These are phyloP conservation scores for Melipona quadrifasciata DNA, from an alignment of 1,140 invertebrate genomes.

Conservation along the genomic window DNA sequence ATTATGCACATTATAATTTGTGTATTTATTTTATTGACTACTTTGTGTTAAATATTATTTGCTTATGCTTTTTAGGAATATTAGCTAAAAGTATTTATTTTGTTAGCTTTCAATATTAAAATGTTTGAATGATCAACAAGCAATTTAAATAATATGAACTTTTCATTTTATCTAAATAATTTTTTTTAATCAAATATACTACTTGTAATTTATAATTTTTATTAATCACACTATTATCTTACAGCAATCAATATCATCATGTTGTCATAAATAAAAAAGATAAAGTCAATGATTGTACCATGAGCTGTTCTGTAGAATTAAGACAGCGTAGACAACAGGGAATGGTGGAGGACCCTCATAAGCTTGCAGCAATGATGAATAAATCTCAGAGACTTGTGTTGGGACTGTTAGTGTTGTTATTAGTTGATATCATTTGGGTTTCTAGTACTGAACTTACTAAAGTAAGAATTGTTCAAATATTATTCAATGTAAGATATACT, in stretches of 20 bases:
- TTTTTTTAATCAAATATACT: background rate
- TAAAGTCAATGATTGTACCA: slow-evolving; percentile 40
- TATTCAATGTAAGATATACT: background rate
- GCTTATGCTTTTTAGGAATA: background rate
- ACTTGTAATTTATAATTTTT: background rate
- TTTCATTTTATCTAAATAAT: background rate
- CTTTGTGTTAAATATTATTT: background rate
- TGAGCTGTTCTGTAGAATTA: slow-evolving; percentile 79
- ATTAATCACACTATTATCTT: slow-evolving; percentile 6
- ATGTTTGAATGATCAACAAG: no score
- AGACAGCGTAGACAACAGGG: slow-evolving; percentile 77
- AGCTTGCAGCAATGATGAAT: slow-evolving; percentile 82
- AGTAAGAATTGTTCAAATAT: slow-evolving; percentile 80
- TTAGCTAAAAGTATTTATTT: background rate
- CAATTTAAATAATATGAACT: no score
- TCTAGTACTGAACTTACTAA: slow-evolving; percentile 92
- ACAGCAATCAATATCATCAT: slow-evolving; percentile 20
- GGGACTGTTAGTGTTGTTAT: slow-evolving; percentile 88
- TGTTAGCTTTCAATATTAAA: background rate
- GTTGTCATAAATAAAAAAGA: slow-evolving; percentile 37
- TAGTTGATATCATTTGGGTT: slow-evolving; percentile 95
- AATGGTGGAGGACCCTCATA: slow-evolving; percentile 80
- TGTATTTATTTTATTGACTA: background rate
- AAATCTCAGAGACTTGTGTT: slow-evolving; percentile 89
- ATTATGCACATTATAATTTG: background rate